Conservation (phyloP, 2,888 invertebrate species). For the Mesorhabditis spiculigera region DNA sequence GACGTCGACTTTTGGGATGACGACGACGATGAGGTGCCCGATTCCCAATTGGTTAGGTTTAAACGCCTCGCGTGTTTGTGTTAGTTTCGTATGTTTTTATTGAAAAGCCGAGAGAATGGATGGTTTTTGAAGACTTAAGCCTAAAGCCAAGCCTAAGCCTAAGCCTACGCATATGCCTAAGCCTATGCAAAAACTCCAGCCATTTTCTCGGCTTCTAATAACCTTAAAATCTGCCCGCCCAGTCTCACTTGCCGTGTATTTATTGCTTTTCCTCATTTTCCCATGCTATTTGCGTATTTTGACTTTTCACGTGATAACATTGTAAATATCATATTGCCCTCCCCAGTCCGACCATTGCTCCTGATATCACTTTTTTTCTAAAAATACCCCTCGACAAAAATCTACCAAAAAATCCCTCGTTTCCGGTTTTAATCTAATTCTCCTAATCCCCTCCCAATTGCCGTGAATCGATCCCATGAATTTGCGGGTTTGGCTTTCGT, state of each 20-base stretch:
- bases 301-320: no score
- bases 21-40: neutral
- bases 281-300: no score
- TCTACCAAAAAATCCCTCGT: no score
- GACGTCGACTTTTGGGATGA: neutral
- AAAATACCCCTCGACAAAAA: no score
- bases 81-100: conserved; percentile 3
- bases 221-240: neutral
- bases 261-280: neutral
- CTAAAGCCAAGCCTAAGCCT: neutral
- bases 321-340: no score
- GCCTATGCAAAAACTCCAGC: neutral
- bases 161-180: neutral
- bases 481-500: no score
- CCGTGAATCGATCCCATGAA: no score
- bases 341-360: no score
- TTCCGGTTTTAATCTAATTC: no score
- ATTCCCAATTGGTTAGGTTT: neutral
- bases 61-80: neutral
- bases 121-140: no score
- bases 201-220: neutral
- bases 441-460: no score
- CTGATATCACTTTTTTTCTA: no score
- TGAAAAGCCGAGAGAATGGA: neutral
- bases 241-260: neutral